Evolutionary conservation across 2,888 invertebrate species (phyloP).

Genomic region (Hydraecia micacea): DNA sequence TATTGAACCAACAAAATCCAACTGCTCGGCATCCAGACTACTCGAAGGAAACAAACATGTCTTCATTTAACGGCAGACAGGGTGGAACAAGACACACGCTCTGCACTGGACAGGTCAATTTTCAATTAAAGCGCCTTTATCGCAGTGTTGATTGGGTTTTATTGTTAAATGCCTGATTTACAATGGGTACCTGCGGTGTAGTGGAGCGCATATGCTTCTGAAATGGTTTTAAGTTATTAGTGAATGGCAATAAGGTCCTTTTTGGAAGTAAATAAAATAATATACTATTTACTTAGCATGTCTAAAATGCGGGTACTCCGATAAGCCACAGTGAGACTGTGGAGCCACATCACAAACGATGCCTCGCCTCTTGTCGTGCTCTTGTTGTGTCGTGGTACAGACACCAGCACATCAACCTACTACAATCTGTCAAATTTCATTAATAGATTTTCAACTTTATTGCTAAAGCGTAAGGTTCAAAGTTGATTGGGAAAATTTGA

Average conservation of each 20-base stretch:
- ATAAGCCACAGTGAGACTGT: neutral
- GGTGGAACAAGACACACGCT: slow-evolving; percentile 61
- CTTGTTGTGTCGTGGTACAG: too few species aligned
- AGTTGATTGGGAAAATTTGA: too few species aligned
- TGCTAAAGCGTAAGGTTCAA: too few species aligned
- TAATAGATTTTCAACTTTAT: too few species aligned
- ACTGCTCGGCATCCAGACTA: slow-evolving; percentile 44
- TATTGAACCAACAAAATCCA: slow-evolving; percentile 47
- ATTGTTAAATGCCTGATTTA: slow-evolving; percentile 60
- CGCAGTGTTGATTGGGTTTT: slow-evolving; percentile 61
- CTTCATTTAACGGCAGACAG: slow-evolving; percentile 56
- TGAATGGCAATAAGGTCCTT: neutral
- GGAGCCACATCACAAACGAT: neutral
- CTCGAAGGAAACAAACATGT: slow-evolving; percentile 62
- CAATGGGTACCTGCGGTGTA: slow-evolving; percentile 17
- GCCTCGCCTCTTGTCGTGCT: neutral
- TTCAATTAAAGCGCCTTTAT: slow-evolving; percentile 62
- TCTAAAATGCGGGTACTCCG: neutral
- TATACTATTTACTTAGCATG: neutral
- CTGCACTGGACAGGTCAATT: slow-evolving; percentile 73
- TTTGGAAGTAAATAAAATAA: neutral
- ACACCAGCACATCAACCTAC: too few species aligned
- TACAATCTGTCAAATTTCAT: too few species aligned
- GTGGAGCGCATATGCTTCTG: neutral
- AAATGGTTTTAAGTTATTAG: neutral